phyloP scores from a whole-genome alignment of 2,888 invertebrate genomes.

The Xestia sexstrigata region DNA sequence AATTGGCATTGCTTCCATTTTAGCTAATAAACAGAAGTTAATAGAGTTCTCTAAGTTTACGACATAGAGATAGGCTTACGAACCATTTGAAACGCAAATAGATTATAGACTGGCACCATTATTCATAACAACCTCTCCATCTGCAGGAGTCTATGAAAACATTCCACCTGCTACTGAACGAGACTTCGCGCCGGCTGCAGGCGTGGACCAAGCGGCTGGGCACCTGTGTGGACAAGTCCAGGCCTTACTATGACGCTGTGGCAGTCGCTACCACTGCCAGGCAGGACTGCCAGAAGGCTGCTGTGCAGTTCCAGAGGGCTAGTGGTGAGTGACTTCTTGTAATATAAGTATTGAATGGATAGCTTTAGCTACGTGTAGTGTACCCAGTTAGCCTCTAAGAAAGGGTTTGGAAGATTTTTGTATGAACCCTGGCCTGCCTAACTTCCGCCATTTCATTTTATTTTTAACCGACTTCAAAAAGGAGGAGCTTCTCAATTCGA shows the following conservation, averaged over 20 bases:
- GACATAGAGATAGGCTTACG: no score
- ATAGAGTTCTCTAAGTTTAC: no score
- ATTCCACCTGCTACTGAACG: conserved; percentile 96
- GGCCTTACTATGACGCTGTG: conserved; percentile 97
- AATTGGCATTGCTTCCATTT: no score
- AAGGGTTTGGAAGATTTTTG: neutral
- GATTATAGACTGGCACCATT: neutral
- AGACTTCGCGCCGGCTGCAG: conserved; percentile 96
- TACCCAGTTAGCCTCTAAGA: no score
- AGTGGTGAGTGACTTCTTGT: conserved; percentile 91
- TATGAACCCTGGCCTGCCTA: neutral
- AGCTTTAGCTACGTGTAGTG: neutral
- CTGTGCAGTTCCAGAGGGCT: conserved; percentile 97
- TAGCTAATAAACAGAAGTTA: neutral
- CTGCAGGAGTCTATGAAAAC: conserved; percentile 97
- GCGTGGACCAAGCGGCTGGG: conserved; percentile 95
- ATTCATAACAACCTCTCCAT: neutral
- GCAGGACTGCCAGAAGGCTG: conserved; percentile 97
- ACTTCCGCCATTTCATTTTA: neutral
- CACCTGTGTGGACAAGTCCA: conserved; percentile 96
- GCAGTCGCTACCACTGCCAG: conserved; percentile 94
- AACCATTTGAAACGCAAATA: neutral
- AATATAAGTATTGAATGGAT: neutral
- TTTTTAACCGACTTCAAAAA: no score
- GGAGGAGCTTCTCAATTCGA: no score